phyloP scores from a whole-genome alignment of 2,797 vertebrate genomes.

The Trichosurus vulpecula region DNA sequence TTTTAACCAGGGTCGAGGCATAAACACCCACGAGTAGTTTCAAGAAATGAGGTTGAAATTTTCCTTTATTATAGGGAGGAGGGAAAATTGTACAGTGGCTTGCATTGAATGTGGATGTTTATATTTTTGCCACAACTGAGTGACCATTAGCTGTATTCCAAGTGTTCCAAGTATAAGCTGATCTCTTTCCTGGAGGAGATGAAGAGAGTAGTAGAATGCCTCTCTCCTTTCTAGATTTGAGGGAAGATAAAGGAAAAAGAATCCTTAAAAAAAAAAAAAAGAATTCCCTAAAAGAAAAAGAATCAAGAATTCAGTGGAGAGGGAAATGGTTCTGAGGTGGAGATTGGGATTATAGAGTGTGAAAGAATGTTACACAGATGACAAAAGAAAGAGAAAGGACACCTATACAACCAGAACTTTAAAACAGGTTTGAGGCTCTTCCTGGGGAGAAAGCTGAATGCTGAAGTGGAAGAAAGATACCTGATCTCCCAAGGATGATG shows the following conservation, averaged over 20 bases:
- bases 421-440: background rate
- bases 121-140: background rate
- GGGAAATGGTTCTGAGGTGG: background rate
- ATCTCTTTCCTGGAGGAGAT: background rate
- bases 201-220: background rate
- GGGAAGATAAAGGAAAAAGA: background rate
- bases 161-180: background rate
- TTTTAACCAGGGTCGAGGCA: background rate
- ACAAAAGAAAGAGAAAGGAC: background rate
- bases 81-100: background rate
- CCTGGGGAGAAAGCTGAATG: background rate
- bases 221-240: background rate
- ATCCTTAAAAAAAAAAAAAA: background rate
- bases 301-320: background rate
- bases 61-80: background rate
- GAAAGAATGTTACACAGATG: background rate
- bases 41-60: background rate
- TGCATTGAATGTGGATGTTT: background rate
- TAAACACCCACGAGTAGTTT: background rate
- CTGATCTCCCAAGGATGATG: background rate
- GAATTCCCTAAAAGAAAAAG: background rate
- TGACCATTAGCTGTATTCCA: background rate
- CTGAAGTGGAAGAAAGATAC: background rate
- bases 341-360: background rate
- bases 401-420: background rate